Base-by-base conservation (phyloP, 2,888 invertebrate species). In the Athrips mouffetella region DNA sequence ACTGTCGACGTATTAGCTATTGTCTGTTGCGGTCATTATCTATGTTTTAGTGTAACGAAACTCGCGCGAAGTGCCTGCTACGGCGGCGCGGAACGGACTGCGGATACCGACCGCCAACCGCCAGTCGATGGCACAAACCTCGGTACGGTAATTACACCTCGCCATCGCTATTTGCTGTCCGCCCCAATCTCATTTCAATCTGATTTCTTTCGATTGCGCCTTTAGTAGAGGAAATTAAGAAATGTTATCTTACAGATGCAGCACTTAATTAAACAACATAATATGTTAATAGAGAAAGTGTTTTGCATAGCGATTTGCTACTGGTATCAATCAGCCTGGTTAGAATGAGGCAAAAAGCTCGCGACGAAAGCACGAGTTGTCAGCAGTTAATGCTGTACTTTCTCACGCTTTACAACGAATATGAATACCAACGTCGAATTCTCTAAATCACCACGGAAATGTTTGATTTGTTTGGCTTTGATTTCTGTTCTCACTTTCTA, bases 101-200 rank as follows among this genome's bases (percentile, higher is more conserved):
- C 65, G 60, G 54, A 11, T 51, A 65, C 61, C 55, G 55, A 49
- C 46, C 46, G 52, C 51, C 50, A 49, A 49, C 55, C 49, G 47
- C 53, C 58, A 59, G 54, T 55, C 58, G 57, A 53, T 60, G 61
- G 60, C 67, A n/a, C n/a, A 37, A 20, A 37, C 35, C 20, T 37
- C 37, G 37, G 37, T 21, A 57, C 58, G 65, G 73, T 76, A 78
- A 77, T 77, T 75, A 76, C 74, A 64, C 60, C 67, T 67, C 69
- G 68, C 70, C 72, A 67, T 70, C 67, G 67, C 70, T n/a, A n/a
- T n/a, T n/a, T n/a, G n/a, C n/a, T 63, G 69, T 65, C 64, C 60
- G 68, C 63, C 62, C 70, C 80, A 77, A 85, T 85, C 80, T 75
- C 74, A 76, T 76, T 80, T 70, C 75, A 74, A 81, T 76, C 77